phyloP scores from a whole-genome alignment of 2,888 invertebrate species.

The Drosophila neonasuta region DNA sequence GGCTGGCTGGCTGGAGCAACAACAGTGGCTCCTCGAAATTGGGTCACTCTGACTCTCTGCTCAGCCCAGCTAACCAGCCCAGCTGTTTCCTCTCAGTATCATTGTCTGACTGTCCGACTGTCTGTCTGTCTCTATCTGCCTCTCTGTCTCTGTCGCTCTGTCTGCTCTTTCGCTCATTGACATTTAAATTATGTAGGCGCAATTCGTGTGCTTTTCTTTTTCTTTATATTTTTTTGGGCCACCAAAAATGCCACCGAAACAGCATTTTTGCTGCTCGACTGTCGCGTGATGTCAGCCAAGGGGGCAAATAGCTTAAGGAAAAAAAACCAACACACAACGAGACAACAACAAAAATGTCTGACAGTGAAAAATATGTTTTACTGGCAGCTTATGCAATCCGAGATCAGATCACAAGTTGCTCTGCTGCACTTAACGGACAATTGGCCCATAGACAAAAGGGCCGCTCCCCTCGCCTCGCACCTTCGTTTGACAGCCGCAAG shows the following conservation, averaged over 20 bases:
- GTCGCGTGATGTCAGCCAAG: slow-evolving; percentile 66
- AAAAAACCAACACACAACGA: neutral
- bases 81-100: slow-evolving; percentile 36
- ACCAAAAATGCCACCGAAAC: slow-evolving; percentile 69
- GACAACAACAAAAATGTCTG: slow-evolving; percentile 36
- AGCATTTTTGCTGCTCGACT: slow-evolving; percentile 44
- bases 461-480: slow-evolving; percentile 38
- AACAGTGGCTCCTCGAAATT: slow-evolving; percentile 32
- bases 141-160: slow-evolving; percentile 27
- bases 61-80: slow-evolving; percentile 22
- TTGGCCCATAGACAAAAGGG: slow-evolving; percentile 55
- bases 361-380: slow-evolving; percentile 68
- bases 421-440: slow-evolving; percentile 57
- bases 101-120: slow-evolving; percentile 11
- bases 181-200: slow-evolving; percentile 69
- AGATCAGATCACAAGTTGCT: slow-evolving; percentile 30
- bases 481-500: slow-evolving; percentile 46
- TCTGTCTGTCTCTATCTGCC: slow-evolving; percentile 31
- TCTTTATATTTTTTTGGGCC: slow-evolving; percentile 39
- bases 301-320: slow-evolving; percentile 49
- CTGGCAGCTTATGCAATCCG: slow-evolving; percentile 63
- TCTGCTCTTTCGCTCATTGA: slow-evolving; percentile 62
- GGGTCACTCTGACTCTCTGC: slow-evolving; percentile 30
- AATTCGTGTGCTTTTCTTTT: slow-evolving; percentile 46
- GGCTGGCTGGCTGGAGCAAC: slow-evolving; percentile 28